phyloP scores from a whole-genome alignment of 2,888 invertebrate species.

The Dromius quadrimaculatus region DNA sequence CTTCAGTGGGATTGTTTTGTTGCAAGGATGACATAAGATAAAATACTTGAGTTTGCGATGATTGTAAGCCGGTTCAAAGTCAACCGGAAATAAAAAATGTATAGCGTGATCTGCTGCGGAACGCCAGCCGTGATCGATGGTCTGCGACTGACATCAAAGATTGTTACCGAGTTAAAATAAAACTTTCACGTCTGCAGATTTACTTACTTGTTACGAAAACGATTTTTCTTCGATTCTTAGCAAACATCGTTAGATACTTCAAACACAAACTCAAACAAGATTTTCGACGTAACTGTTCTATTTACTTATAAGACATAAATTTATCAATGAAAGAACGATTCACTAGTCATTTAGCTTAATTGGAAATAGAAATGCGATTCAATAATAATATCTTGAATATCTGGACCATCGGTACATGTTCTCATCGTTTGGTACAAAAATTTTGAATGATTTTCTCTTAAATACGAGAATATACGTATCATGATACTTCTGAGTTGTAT shows the following conservation, averaged over 20 bases:
- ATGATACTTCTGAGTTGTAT: no score
- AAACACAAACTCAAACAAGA: background rate
- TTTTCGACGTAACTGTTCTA: no score
- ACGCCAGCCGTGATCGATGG: slow-evolving; percentile 15
- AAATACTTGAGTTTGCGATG: slow-evolving; percentile 9
- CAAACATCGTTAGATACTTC: background rate
- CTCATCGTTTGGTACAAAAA: no score
- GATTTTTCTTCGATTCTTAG: slow-evolving; percentile 4
- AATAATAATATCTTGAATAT: no score
- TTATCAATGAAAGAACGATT: no score
- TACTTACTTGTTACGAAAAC: slow-evolving; percentile 14
- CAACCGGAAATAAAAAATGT: slow-evolving; percentile 39
- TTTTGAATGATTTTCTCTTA: no score
- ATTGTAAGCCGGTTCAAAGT: slow-evolving; percentile 36
- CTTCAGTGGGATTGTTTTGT: slow-evolving; percentile 30
- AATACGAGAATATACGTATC: no score
- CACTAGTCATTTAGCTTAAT: no score
- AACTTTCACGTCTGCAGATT: slow-evolving; percentile 7
- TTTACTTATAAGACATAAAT: no score
- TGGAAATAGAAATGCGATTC: no score
- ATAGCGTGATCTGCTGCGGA: slow-evolving; percentile 16
- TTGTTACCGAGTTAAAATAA: slow-evolving; percentile 22
- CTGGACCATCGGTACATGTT: no score
- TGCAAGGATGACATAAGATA: slow-evolving; percentile 32
- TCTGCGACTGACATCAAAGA: slow-evolving; percentile 16